Evolutionary conservation across 2,888 invertebrate species (phyloP).

Genomic region (Latrodectus elegans): DNA sequence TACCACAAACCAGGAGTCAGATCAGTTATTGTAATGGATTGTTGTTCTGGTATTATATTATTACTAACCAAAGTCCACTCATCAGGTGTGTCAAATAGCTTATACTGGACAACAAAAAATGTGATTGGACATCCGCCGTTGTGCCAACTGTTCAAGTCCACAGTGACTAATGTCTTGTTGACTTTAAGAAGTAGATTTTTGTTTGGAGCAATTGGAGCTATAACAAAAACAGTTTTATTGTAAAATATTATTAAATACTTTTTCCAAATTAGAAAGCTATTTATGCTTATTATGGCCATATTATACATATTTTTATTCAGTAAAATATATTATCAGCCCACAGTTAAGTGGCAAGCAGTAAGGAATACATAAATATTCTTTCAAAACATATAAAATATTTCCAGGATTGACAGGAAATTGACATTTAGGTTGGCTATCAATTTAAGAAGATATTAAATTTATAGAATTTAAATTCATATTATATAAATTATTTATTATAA

Average conservation of each 20-base stretch:
- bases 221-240: slow-evolving; percentile 9
- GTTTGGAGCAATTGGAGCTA: slow-evolving; percentile 91
- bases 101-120: slow-evolving; percentile 93
- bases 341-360: too few species aligned
- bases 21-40: slow-evolving; percentile 77
- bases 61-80: slow-evolving; percentile 97
- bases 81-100: slow-evolving; percentile 65
- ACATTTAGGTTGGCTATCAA: too few species aligned
- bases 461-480: too few species aligned
- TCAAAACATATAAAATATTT: too few species aligned
- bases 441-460: too few species aligned
- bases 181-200: slow-evolving; percentile 93
- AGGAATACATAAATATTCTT: too few species aligned
- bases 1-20: slow-evolving; percentile 96
- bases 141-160: slow-evolving; percentile 94
- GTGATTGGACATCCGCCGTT: slow-evolving; percentile 98
- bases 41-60: slow-evolving; percentile 84
- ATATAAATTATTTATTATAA: too few species aligned
- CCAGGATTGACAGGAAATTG: too few species aligned
- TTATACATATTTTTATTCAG: too few species aligned
- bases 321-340: too few species aligned
- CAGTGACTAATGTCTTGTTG: slow-evolving; percentile 90
- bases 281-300: not conserved
- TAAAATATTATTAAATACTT: not conserved
- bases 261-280: not conserved